Percentiles rank a stretch among this genome's conserved stretches.
These are phyloP conservation scores for Anoplopoma fimbria DNA, from an alignment of 2,113 vertebrate genomes.

Conservation along the genomic window DNA sequence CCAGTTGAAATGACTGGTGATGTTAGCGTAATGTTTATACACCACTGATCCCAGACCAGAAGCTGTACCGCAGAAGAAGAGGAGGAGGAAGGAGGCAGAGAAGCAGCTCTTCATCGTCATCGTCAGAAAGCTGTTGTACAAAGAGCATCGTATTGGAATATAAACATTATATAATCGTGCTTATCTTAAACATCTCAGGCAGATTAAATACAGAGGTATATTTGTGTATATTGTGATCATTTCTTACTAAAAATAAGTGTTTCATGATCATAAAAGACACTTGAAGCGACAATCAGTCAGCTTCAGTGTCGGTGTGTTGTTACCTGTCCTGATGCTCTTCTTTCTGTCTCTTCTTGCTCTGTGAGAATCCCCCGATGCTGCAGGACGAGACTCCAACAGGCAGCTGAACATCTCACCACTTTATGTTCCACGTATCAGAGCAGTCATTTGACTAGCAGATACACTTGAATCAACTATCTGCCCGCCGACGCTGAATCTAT, in stretches of 20 bases:
- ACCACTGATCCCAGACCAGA: conserved; percentile 41
- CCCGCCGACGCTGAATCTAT: too few species aligned
- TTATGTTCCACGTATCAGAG: fast-evolving
- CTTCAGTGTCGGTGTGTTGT: neutral
- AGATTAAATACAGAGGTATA: neutral
- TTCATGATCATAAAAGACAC: too few species aligned
- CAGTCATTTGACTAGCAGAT: conserved; percentile 4
- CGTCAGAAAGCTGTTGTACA: neutral
- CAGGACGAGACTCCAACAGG: too few species aligned
- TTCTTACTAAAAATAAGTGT: neutral
- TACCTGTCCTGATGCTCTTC: neutral
- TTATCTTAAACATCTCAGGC: neutral
- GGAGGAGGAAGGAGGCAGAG: conserved; percentile 11
- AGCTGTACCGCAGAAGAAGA: neutral
- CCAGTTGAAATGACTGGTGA: fast-evolving
- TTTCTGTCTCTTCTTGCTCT: neutral
- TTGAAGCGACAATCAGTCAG: too few species aligned
- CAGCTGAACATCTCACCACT: neutral
- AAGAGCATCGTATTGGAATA: neutral
- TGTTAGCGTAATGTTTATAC: fast-evolving
- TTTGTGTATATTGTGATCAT: neutral
- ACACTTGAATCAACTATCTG: too few species aligned
- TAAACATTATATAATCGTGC: neutral
- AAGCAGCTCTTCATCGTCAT: conserved; percentile 5
- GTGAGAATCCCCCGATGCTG: neutral